phyloP scores from a whole-genome alignment of 2,113 vertebrate genomes.

The Semnornis frantzii region DNA sequence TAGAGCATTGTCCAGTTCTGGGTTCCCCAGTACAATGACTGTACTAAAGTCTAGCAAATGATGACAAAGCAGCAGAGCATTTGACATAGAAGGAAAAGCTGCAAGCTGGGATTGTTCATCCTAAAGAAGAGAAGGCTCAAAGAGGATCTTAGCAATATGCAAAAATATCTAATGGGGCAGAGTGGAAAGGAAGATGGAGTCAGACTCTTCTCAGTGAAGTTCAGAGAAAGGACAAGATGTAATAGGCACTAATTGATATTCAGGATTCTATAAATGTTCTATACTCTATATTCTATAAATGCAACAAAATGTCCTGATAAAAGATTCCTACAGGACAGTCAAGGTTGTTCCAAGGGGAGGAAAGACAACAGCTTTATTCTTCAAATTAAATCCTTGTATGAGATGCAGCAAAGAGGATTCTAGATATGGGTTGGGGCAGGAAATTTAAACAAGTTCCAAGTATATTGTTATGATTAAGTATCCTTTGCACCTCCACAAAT shows the following conservation, averaged over 20 bases:
- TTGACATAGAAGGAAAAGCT: not conserved
- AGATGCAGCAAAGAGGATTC: not conserved
- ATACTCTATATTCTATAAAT: not conserved
- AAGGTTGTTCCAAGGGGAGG: not conserved
- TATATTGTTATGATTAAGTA: not conserved
- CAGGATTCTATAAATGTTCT: not conserved
- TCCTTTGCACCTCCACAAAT: not conserved
- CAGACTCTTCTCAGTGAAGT: not conserved
- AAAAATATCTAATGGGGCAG: not conserved
- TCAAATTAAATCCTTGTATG: not conserved
- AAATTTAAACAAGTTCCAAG: not conserved
- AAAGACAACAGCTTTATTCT: not conserved
- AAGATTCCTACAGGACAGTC: not conserved
- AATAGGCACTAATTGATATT: not conserved
- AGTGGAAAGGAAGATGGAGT: not conserved
- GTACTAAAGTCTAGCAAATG: not conserved
- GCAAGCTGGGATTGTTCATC: not conserved
- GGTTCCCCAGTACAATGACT: not conserved
- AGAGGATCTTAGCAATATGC: not conserved
- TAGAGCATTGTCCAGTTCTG: not conserved
- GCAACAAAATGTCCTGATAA: conserved; percentile 11
- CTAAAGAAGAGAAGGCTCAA: not conserved
- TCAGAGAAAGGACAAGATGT: not conserved
- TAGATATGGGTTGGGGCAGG: not conserved
- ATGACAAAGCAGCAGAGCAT: not conserved